Conservation (phyloP, 2,797 vertebrate genomes). For the Sebastes jordani region DNA sequence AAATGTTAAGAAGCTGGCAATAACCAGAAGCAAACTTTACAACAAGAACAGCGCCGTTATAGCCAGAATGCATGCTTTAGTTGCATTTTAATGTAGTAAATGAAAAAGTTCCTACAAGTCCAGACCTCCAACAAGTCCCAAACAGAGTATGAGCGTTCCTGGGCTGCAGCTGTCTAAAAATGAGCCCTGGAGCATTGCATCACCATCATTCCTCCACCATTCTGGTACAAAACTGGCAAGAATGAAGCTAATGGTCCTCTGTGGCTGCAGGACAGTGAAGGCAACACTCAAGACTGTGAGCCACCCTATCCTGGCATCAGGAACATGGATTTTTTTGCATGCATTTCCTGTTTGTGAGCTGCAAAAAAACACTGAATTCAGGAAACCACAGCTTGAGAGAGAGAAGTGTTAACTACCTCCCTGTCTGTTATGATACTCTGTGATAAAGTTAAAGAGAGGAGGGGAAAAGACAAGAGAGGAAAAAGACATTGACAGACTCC, state of each 20-base stretch:
- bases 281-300: neutral
- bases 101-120: neutral
- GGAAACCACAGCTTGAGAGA: constrained; percentile 59
- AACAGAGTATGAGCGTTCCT: constrained; percentile 37
- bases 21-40: neutral
- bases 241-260: constrained; percentile 8
- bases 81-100: neutral
- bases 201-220: constrained; percentile 67
- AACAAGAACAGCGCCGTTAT: neutral
- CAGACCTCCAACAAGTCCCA: constrained; percentile 19
- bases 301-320: constrained; percentile 16
- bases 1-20: neutral
- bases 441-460: constrained; percentile 9
- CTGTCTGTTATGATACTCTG: neutral
- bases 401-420: constrained; percentile 43
- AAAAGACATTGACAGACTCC: neutral
- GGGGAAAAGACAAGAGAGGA: neutral
- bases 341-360: constrained; percentile 15
- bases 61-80: neutral
- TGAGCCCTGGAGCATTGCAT: constrained; percentile 69
- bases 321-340: constrained; percentile 4
- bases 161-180: constrained; percentile 62
- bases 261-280: neutral
- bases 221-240: constrained; percentile 58
- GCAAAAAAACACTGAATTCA: constrained; percentile 4